A percentile compares a stretch with the other conserved stretches of the same genome.
Evolutionary conservation across 1,140 invertebrate species (phyloP).

Genomic region (Dendrolimus kikuchii): DNA sequence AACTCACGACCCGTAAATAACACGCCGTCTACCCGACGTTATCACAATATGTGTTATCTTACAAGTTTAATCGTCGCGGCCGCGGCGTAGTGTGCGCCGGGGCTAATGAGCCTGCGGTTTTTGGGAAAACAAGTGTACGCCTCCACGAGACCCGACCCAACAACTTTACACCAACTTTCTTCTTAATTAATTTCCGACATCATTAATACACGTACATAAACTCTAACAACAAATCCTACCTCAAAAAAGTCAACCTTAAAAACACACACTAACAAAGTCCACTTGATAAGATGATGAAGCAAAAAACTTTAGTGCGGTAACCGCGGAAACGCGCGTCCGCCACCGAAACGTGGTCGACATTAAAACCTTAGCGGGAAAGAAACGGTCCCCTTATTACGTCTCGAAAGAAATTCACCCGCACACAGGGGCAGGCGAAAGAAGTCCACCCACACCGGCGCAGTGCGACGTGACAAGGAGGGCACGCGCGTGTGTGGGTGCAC

Average conservation of each 20-base stretch:
- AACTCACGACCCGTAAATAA: slow-evolving; percentile 21
- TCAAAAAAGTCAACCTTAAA: slow-evolving; percentile 18
- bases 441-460: slow-evolving; percentile 53
- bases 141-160: slow-evolving; percentile 15
- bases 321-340: slow-evolving; percentile 61
- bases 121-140: slow-evolving; percentile 38
- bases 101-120: slow-evolving; percentile 68
- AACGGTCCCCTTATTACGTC: slow-evolving; percentile 71
- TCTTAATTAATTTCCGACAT: slow-evolving; percentile 48
- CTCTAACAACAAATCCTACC: slow-evolving; percentile 11
- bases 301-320: slow-evolving; percentile 49
- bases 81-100: slow-evolving; percentile 53
- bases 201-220: slow-evolving; percentile 19
- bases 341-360: slow-evolving; percentile 69
- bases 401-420: slow-evolving; percentile 69
- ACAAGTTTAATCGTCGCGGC: slow-evolving; percentile 55
- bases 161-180: slow-evolving; percentile 40
- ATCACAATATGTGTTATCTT: slow-evolving; percentile 54
- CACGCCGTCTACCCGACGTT: slow-evolving; percentile 34
- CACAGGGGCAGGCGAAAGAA: slow-evolving; percentile 63
- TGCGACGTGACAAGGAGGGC: slow-evolving; percentile 45
- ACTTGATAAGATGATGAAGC: slow-evolving; percentile 34
- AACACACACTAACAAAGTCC: slow-evolving; percentile 35
- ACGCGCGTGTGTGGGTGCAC: slow-evolving; percentile 37
- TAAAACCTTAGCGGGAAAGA: slow-evolving; percentile 71